Base-by-base conservation (phyloP, 1,140 invertebrate species). In the Agrypnia vestita region DNA sequence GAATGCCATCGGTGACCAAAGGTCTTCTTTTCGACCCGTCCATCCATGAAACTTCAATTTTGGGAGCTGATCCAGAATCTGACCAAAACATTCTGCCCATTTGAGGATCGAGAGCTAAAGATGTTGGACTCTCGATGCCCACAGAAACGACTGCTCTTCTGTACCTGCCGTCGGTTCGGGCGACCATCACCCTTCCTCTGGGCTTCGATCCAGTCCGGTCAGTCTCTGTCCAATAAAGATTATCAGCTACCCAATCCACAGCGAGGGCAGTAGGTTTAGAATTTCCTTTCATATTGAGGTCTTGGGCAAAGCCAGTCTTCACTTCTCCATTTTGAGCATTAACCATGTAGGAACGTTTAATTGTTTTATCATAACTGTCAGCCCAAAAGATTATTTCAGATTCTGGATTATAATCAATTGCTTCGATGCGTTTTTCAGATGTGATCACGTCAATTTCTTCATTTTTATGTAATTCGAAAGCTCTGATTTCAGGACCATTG, bases 1-100 rank as follows among this genome's bases (percentile, higher is more conserved):
- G 92, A 7, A 99, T 92, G 79, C 91, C 90, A 51, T 95, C 94
- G 0, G 92, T 93, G 0, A 99, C 93, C 1, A 99, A 85, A 0
- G 94, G 92, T 79, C 94, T 90, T 6, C 97, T 90, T 85, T 96
- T 95, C 0, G 93, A 95, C 0, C 98, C 98, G 84, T 99, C 98
- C 96, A 99, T 98, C 97, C 97, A 99, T 12, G 96, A 92, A 0
- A 94, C 92, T 86, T 98, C 96, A 75, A 98, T 97, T 86, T 96
- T 95, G 7, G 97, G 94, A 19, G 92, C 91, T 3, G 92, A 92
- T 15, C 96, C 96, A 6, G 94, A 94, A 86, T 99, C 96, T 0
- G 96, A 92, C 97, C 97, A 99, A 85, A 95, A 96, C 90, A 98
- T 93, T 78, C 93, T 90, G 9, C 97, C 97, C 69, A 92, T 85